Percentiles rank a stretch among this genome's conserved stretches.
Conservation (phyloP, 2,888 invertebrate genomes). For the Acronicta alni region DNA sequence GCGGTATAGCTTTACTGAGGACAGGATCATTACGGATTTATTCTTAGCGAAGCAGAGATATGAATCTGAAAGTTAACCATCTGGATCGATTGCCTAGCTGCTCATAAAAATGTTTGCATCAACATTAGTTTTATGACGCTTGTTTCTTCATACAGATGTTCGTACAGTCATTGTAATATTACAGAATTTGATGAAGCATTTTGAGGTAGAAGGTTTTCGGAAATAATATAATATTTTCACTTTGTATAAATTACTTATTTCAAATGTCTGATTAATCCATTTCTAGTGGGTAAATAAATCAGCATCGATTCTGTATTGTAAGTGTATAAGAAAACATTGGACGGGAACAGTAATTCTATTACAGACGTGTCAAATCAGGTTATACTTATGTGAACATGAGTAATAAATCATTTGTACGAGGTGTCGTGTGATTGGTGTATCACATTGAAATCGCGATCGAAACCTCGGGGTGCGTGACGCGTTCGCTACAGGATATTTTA, state of each 20-base stretch:
- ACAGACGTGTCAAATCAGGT: constrained; percentile 18
- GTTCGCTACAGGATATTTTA: constrained; percentile 79
- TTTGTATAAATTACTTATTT: too few species aligned
- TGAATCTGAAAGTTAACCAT: constrained; percentile 24
- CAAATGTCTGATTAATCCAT: too few species aligned
- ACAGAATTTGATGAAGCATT: too few species aligned
- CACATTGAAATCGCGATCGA: constrained; percentile 71
- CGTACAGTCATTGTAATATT: constrained; percentile 5
- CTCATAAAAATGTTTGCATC: constrained; percentile 20
- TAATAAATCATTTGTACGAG: constrained; percentile 56
- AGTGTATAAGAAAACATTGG: constrained; percentile 2
- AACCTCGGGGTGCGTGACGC: constrained; percentile 73
- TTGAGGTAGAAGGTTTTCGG: too few species aligned
- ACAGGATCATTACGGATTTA: constrained; percentile 43
- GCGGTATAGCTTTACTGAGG: constrained; percentile 57
- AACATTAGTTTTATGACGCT: not conserved
- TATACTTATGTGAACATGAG: constrained; percentile 33
- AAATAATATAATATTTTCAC: too few species aligned
- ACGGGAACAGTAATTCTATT: constrained; percentile 32
- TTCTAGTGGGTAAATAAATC: too few species aligned
- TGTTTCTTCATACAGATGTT: not conserved
- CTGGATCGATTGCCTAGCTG: constrained; percentile 8
- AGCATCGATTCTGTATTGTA: not conserved
- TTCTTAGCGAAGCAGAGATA: constrained; percentile 53
- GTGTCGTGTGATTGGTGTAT: constrained; percentile 66